These are phyloP conservation scores for Petrosia ficiformis DNA, from an alignment of 37 sponge, comb jelly and placozoan genomes.

Conservation along the genomic window DNA sequence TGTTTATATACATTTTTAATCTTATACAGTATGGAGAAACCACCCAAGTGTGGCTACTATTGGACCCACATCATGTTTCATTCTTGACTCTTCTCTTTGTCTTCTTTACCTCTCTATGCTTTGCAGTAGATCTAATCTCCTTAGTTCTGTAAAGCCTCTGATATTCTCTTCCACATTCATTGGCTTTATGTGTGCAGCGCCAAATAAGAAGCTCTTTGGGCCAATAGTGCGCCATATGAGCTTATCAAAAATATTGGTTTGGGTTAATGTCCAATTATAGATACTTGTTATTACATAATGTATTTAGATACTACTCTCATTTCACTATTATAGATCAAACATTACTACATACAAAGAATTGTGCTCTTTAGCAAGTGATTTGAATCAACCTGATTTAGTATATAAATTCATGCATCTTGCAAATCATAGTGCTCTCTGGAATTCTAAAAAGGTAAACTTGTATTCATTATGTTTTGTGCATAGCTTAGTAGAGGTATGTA, in stretches of 20 bases:
- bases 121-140: no score
- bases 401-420: slow-evolving; percentile 93
- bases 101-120: background rate
- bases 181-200: no score
- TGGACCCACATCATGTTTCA: background rate
- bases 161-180: no score
- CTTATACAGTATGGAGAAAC: no score
- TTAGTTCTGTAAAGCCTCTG: no score
- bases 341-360: slow-evolving; percentile 90
- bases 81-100: slow-evolving; percentile 5
- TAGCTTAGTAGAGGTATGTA: no score
- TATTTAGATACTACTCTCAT: background rate
- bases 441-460: slow-evolving; percentile 73
- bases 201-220: no score
- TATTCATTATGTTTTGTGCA: background rate
- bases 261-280: background rate
- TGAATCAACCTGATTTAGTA: slow-evolving; percentile 87
- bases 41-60: background rate
- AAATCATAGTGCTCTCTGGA: slow-evolving; percentile 86
- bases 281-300: slow-evolving; percentile 3
- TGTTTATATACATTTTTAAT: no score
- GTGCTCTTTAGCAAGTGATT: slow-evolving; percentile 89
- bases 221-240: no score
- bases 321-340: slow-evolving; percentile 45
- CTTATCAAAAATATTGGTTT: no score